These are phyloP conservation scores for Tryphoninae sp. DNA, from an alignment of 2,888 invertebrate genomes.

Conservation along the genomic window DNA sequence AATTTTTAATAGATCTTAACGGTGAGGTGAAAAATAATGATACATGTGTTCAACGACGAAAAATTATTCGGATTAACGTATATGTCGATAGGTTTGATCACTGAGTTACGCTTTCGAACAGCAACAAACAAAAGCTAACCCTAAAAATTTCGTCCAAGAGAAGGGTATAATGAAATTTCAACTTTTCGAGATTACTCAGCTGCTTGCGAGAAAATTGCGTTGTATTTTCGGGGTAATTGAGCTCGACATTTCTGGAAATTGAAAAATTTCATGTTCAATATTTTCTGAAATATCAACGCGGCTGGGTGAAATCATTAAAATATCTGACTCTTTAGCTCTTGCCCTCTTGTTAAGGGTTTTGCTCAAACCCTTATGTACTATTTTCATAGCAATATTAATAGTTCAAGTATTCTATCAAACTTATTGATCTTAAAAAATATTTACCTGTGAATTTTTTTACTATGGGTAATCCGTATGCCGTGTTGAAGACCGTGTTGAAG, in stretches of 20 bases:
- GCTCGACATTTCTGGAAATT: not conserved
- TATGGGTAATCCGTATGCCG: too few relatives aligned
- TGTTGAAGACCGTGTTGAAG: too few relatives aligned
- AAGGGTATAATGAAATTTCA: not conserved
- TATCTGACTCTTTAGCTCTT: too few relatives aligned
- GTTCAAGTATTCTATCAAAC: too few relatives aligned
- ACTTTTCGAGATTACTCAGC: not conserved
- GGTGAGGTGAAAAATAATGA: slow-evolving; percentile 23
- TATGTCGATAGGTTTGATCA: not conserved
- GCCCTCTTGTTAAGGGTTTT: too few relatives aligned
- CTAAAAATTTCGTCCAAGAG: slow-evolving; percentile 66
- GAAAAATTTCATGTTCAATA: not conserved
- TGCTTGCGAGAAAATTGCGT: not conserved
- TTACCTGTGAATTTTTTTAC: too few relatives aligned
- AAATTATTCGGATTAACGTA: slow-evolving; percentile 15
- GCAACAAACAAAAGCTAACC: slow-evolving; percentile 77
- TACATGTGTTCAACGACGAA: slow-evolving; percentile 5
- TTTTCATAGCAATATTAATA: too few relatives aligned
- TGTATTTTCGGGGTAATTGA: not conserved
- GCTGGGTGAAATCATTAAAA: too few relatives aligned
- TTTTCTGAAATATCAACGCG: not conserved
- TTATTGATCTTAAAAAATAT: too few relatives aligned
- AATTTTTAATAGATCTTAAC: slow-evolving; percentile 35
- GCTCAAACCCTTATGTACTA: too few relatives aligned
- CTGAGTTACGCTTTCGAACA: slow-evolving; percentile 2